Conservation (phyloP, 2,888 invertebrate species). For the Furcula furcula region DNA sequence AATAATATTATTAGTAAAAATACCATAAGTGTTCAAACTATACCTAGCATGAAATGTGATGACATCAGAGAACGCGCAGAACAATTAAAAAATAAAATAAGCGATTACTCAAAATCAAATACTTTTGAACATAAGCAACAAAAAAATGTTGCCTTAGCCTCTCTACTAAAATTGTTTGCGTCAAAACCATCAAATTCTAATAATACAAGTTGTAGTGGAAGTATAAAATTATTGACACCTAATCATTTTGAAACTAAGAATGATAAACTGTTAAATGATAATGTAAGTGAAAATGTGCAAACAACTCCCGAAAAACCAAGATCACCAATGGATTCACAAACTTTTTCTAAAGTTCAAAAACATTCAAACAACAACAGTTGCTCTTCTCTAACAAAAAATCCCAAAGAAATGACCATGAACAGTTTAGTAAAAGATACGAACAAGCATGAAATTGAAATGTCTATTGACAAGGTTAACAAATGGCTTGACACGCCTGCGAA, state of each 20-base stretch:
- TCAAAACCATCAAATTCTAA: slow-evolving; percentile 9
- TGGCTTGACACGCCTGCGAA: slow-evolving; percentile 34
- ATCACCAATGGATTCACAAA: not conserved
- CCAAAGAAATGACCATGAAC: not conserved
- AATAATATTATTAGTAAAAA: not conserved
- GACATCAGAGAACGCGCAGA: slow-evolving; percentile 24
- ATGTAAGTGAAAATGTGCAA: not conserved
- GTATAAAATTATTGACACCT: slow-evolving; percentile 44
- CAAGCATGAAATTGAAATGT: slow-evolving; percentile 18
- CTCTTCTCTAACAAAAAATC: not conserved
- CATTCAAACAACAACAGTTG: not conserved
- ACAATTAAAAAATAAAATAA: slow-evolving; percentile 43
- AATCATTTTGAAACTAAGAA: slow-evolving; percentile 34
- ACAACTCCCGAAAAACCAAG: not conserved
- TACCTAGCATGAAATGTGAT: slow-evolving; percentile 5
- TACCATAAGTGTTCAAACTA: not conserved
- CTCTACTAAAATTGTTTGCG: slow-evolving; percentile 46
- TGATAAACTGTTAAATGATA: not conserved
- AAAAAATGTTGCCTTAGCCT: slow-evolving; percentile 55
- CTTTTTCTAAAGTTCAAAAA: not conserved
- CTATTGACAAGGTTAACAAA: slow-evolving; percentile 41
- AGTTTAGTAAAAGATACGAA: not conserved
- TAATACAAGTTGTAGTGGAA: slow-evolving; percentile 4
- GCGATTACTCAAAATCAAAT: slow-evolving; percentile 29
- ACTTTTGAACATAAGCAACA: slow-evolving; percentile 37